phyloP scores from a whole-genome alignment of 1,140 invertebrate genomes.

The Hestina assimilis region DNA sequence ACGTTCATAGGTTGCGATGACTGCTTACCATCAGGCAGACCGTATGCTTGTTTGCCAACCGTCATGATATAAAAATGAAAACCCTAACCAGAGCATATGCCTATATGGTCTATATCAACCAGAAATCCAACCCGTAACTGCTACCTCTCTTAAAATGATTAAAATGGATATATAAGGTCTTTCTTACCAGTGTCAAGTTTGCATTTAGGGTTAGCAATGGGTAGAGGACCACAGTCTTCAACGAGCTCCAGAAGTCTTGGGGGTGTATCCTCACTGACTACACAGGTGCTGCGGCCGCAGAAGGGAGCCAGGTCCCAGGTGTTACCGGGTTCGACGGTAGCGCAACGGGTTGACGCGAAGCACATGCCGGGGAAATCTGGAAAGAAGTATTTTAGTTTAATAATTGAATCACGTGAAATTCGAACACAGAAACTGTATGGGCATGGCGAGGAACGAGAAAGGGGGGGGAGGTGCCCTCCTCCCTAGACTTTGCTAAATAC shows the following conservation, averaged over 20 bases:
- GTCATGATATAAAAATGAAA: too few relatives aligned
- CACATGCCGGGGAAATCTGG: constrained; percentile 93
- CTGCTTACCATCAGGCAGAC: too few relatives aligned
- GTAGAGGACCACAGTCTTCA: constrained; percentile 92
- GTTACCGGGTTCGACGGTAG: constrained; percentile 89
- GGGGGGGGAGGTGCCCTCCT: too few relatives aligned
- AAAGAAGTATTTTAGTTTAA: constrained; percentile 33
- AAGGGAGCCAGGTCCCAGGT: constrained; percentile 91
- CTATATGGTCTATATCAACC: too few relatives aligned
- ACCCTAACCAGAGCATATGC: too few relatives aligned
- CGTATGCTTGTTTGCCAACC: too few relatives aligned
- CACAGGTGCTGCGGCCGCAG: constrained; percentile 92
- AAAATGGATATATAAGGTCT: background rate
- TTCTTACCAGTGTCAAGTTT: constrained; percentile 84
- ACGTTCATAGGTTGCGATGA: too few relatives aligned
- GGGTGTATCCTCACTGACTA: constrained; percentile 85
- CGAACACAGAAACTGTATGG: too few relatives aligned
- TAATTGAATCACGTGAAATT: background rate
- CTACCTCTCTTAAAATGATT: background rate
- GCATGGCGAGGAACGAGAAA: too few relatives aligned
- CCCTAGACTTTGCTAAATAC: too few relatives aligned
- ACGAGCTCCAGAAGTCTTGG: constrained; percentile 89
- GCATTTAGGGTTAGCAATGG: constrained; percentile 91
- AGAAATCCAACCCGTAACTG: too few relatives aligned
- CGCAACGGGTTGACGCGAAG: constrained; percentile 92